Conservation (phyloP, 2,113 vertebrate genomes). For the Rissa tridactyla region DNA sequence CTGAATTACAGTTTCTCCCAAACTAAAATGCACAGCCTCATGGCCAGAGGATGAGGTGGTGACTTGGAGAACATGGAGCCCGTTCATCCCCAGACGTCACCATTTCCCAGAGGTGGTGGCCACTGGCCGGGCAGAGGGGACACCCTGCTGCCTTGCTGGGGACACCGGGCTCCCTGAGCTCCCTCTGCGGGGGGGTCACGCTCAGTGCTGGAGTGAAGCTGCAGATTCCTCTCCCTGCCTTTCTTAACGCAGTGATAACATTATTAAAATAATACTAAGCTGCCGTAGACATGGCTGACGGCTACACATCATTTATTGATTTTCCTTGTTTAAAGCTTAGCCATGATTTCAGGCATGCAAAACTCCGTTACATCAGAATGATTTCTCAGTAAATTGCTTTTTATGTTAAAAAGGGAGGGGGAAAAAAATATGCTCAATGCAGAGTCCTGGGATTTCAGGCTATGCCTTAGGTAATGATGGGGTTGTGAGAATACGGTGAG, state of each 20-base stretch:
- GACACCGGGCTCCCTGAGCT: neutral
- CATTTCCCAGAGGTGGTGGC: neutral
- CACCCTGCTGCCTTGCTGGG: neutral
- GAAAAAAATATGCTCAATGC: neutral
- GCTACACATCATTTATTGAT: neutral
- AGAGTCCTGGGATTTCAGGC: neutral
- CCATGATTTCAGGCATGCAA: neutral
- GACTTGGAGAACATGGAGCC: neutral
- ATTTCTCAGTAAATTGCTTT: slow-evolving; percentile 2
- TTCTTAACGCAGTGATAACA: neutral
- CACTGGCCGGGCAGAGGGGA: neutral
- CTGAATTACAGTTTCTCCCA: neutral
- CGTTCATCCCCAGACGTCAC: fast-evolving
- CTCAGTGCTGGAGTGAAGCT: neutral
- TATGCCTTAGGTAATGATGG: neutral
- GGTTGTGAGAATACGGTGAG: neutral
- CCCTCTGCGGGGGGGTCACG: neutral
- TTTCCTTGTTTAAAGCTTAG: slow-evolving; percentile 15
- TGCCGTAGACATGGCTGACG: fast-evolving
- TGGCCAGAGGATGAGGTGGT: neutral
- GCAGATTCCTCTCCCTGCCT: neutral
- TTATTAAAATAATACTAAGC: neutral
- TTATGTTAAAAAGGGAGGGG: neutral
- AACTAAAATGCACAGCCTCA: fast-evolving
- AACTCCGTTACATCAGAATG: neutral